These are phyloP conservation scores for Macrochelys suwanniensis DNA, from an alignment of 2,797 vertebrate genomes.

Conservation along the genomic window DNA sequence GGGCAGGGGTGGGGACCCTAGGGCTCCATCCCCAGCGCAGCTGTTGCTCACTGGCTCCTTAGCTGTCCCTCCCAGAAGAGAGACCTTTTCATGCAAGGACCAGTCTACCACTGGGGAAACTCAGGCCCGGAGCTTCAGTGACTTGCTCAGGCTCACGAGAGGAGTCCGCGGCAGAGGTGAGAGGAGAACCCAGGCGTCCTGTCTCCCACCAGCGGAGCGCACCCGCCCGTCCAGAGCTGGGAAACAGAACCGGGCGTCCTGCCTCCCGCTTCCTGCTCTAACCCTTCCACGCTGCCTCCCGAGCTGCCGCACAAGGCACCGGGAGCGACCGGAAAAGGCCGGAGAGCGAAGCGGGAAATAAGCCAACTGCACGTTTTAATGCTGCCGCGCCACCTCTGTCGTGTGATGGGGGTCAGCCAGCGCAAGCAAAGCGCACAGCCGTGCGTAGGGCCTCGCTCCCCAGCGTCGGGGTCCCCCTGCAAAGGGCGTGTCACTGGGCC, in stretches of 20 bases:
- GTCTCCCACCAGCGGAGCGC: not conserved
- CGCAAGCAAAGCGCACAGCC: not conserved
- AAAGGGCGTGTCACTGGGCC: not conserved
- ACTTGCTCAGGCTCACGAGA: not conserved
- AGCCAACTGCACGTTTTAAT: not conserved
- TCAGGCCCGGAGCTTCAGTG: not conserved
- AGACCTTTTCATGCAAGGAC: no score
- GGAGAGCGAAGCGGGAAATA: not conserved
- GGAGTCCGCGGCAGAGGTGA: not conserved
- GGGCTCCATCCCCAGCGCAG: no score
- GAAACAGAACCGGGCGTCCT: not conserved
- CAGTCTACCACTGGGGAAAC: not conserved
- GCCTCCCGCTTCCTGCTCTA: not conserved
- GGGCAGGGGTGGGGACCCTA: no score
- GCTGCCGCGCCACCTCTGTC: not conserved
- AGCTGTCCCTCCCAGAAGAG: no score
- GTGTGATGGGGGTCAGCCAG: no score
- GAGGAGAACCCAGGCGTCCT: not conserved
- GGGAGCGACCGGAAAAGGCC: not conserved
- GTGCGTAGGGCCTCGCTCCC: not conserved
- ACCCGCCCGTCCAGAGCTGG: no score
- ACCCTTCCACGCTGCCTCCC: not conserved
- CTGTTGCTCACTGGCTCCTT: no score
- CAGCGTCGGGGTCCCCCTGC: not conserved
- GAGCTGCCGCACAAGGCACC: no score